These are phyloP conservation scores for Chondrilla cf. caribensis DNA, from an alignment of 37 sponge, comb jelly and placozoan species.

Conservation along the genomic window DNA sequence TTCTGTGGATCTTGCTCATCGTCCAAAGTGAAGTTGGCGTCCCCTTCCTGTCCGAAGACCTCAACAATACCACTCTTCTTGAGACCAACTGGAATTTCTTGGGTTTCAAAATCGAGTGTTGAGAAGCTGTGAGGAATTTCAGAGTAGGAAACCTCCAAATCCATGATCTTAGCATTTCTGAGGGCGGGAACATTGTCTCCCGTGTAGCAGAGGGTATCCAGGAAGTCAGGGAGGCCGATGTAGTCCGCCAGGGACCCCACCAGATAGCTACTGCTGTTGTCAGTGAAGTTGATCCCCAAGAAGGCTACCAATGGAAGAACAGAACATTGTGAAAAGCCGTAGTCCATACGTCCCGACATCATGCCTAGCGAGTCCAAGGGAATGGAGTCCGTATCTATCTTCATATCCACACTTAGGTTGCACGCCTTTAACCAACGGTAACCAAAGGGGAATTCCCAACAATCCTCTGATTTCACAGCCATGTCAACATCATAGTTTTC, in stretches of 20 bases:
- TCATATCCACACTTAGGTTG: neutral
- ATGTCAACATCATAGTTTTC: neutral
- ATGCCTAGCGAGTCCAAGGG: neutral
- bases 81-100: neutral
- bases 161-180: neutral
- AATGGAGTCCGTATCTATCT: neutral
- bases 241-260: neutral
- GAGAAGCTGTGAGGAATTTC: neutral
- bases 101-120: neutral
- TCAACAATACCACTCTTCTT: neutral
- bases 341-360: neutral
- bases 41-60: neutral
- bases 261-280: neutral
- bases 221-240: neutral
- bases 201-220: neutral
- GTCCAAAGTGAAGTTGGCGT: neutral
- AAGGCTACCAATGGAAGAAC: neutral
- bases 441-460: neutral
- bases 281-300: constrained; percentile 14
- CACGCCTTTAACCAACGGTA: constrained; percentile 9
- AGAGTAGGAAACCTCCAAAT: constrained; percentile 8
- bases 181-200: neutral
- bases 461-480: neutral
- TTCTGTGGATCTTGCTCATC: neutral
- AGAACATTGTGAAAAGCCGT: neutral